Evolutionary conservation across 2,113 vertebrate species (phyloP).

Genomic region (Pantherophis guttatus): DNA sequence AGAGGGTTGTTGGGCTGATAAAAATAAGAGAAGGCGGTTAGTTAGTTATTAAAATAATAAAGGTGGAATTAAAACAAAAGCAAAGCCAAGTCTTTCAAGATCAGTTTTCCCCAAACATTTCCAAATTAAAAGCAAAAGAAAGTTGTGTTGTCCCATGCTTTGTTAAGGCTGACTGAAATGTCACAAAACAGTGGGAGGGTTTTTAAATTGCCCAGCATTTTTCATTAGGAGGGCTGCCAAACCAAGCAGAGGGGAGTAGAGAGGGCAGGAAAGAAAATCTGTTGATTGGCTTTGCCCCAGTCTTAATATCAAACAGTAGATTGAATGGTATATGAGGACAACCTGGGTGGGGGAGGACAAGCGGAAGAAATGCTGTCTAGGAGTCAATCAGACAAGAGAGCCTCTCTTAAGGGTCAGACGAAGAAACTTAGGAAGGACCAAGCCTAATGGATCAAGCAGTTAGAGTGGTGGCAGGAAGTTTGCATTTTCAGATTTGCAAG

Average conservation of each 20-base stretch:
- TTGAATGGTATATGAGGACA: not conserved
- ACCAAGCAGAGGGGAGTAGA: not conserved
- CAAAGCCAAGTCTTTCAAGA: not conserved
- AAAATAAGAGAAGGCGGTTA: too few species aligned
- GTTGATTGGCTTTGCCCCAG: not conserved
- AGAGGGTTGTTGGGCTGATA: too few species aligned
- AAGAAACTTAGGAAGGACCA: not conserved
- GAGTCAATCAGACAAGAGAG: not conserved
- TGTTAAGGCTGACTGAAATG: not conserved
- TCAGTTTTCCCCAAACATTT: not conserved
- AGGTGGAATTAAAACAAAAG: not conserved
- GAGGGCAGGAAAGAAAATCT: not conserved
- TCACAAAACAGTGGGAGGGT: not conserved
- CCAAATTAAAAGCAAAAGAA: not conserved
- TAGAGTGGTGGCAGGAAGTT: not conserved
- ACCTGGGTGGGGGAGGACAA: accelerated
- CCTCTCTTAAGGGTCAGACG: not conserved
- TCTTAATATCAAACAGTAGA: not conserved
- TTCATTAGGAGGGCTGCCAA: not conserved
- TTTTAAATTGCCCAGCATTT: not conserved
- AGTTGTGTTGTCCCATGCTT: not conserved
- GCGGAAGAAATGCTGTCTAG: not conserved
- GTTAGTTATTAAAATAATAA: not conserved
- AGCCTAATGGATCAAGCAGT: not conserved
- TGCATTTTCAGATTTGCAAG: too few species aligned